phyloP scores from a whole-genome alignment of 2,888 invertebrate species.

The Elmis aenea region DNA sequence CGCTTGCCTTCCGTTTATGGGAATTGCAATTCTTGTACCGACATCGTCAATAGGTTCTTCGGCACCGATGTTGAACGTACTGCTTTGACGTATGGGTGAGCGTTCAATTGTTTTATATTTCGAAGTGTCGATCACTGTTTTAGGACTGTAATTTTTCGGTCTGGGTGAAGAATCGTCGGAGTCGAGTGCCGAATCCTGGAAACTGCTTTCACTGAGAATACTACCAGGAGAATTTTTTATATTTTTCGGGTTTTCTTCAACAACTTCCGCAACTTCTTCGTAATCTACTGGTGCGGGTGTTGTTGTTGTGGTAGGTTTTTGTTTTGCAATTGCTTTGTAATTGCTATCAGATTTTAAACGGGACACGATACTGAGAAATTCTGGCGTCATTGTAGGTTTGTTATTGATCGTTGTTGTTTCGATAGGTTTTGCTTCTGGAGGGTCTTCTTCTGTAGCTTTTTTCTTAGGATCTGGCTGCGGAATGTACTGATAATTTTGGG shows the following conservation, averaged over 20 bases:
- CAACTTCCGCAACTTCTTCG: constrained; percentile 9
- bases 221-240: constrained; percentile 38
- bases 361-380: constrained; percentile 38
- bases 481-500: constrained; percentile 35
- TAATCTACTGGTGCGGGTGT: constrained; percentile 19
- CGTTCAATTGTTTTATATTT: constrained; percentile 44
- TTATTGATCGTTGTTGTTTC: not conserved
- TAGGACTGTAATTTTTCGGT: constrained; percentile 36
- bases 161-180: constrained; percentile 42
- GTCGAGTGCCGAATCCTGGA: constrained; percentile 23
- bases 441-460: constrained; percentile 25
- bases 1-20: too few relatives aligned
- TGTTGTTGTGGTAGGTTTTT: constrained; percentile 23
- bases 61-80: not conserved
- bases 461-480: constrained; percentile 40
- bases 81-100: constrained; percentile 12
- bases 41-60: not conserved
- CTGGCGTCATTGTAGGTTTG: constrained; percentile 34
- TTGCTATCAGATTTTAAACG: constrained; percentile 32
- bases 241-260: constrained; percentile 13
- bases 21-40: too few relatives aligned
- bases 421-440: constrained; percentile 14
- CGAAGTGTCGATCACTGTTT: constrained; percentile 40
- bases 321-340: constrained; percentile 39
- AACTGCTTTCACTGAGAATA: constrained; percentile 1